These are phyloP conservation scores for Ptilorrhoa leucosticta DNA, from an alignment of 2,113 vertebrate genomes.

Conservation along the genomic window DNA sequence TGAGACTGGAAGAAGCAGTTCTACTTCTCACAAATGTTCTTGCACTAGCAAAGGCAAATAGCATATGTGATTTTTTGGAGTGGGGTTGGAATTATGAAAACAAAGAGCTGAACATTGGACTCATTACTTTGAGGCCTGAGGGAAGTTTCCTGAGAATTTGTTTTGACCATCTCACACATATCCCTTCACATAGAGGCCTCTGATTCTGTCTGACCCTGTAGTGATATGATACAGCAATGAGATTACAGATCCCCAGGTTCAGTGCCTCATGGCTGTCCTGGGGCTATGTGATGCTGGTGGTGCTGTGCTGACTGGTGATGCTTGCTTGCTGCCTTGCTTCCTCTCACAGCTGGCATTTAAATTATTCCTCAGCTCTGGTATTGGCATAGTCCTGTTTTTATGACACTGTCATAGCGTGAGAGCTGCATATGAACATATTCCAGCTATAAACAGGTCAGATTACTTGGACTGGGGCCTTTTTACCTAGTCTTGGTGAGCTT, in stretches of 20 bases:
- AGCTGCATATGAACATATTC: neutral
- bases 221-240: neutral
- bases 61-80: neutral
- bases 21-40: neutral
- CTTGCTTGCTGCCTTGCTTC: neutral
- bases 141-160: neutral
- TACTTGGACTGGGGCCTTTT: neutral
- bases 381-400: neutral
- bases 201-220: neutral
- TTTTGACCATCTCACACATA: neutral
- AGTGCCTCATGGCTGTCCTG: neutral
- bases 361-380: neutral
- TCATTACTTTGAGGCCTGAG: slow-evolving; percentile 4
- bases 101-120: neutral
- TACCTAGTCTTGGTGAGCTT: neutral
- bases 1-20: neutral
- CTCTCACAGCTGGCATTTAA: neutral
- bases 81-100: neutral
- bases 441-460: neutral
- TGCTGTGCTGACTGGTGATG: neutral
- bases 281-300: neutral
- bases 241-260: neutral
- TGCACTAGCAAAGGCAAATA: neutral
- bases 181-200: neutral
- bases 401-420: neutral